phyloP scores from a whole-genome alignment of 2,888 invertebrate genomes.

The Hemaris fuciformis region DNA sequence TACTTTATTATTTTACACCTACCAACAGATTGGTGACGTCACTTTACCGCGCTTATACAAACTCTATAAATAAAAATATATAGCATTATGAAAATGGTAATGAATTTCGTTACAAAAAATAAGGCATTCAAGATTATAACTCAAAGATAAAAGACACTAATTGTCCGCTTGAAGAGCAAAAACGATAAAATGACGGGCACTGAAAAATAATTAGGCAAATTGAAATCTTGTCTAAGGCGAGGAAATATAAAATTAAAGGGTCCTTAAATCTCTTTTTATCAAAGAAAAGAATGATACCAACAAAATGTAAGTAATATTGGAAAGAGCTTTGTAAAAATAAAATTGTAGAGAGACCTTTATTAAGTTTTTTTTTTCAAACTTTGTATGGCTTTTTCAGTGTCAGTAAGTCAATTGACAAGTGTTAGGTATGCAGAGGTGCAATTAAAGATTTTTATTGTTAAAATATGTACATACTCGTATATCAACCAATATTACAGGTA shows the following conservation, averaged over 20 bases:
- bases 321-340: background rate
- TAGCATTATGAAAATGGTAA: background rate
- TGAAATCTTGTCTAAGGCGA: background rate
- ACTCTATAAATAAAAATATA: background rate
- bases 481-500: too few species aligned
- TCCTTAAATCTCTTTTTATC: background rate
- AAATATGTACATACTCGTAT: too few species aligned
- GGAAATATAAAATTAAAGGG: constrained; percentile 2
- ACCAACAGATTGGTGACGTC: too few species aligned
- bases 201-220: background rate
- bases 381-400: too few species aligned
- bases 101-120: background rate
- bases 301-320: background rate
- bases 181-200: background rate
- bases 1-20: too few species aligned
- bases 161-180: background rate
- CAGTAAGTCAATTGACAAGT: too few species aligned
- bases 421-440: too few species aligned
- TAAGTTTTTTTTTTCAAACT: too few species aligned
- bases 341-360: too few species aligned
- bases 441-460: too few species aligned
- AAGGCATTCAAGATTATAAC: background rate
- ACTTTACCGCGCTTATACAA: too few species aligned
- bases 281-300: background rate
- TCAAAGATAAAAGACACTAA: background rate